A percentile compares a stretch with the other conserved stretches of the same genome.
Evolutionary conservation across 2,113 vertebrate species (phyloP).

Genomic region (Tiliqua scincoides): DNA sequence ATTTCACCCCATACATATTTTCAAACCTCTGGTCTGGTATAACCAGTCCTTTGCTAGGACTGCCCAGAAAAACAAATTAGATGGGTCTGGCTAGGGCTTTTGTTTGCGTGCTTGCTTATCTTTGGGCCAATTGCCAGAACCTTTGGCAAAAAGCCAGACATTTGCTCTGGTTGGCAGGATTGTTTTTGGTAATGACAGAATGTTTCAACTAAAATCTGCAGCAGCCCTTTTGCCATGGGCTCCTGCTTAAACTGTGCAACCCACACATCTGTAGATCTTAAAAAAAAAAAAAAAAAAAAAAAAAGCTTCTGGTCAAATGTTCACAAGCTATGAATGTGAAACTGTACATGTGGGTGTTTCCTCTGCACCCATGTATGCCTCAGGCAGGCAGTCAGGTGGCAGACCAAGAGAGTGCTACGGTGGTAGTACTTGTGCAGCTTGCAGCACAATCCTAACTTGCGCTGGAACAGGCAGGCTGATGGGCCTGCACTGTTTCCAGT

Average conservation of each 20-base stretch:
- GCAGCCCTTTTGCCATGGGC: no score
- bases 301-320: not conserved
- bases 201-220: not conserved
- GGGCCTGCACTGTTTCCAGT: no score
- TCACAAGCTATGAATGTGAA: not conserved
- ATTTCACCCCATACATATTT: not conserved
- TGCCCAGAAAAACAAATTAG: not conserved
- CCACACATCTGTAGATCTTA: not conserved
- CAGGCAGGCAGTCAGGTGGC: not conserved
- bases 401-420: no score
- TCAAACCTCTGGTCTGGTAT: not conserved
- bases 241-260: not conserved
- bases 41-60: not conserved
- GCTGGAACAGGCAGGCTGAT: no score
- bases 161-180: not conserved
- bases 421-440: no score
- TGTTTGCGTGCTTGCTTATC: not conserved
- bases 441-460: no score
- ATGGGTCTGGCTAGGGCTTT: not conserved
- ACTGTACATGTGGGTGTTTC: not conserved
- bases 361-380: not conserved
- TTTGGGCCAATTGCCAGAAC: not conserved
- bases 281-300: no score
- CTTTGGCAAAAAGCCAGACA: not conserved
- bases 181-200: not conserved